Base-by-base conservation (phyloP, 2,888 invertebrate species). In the Digitonthophagus gazella region DNA sequence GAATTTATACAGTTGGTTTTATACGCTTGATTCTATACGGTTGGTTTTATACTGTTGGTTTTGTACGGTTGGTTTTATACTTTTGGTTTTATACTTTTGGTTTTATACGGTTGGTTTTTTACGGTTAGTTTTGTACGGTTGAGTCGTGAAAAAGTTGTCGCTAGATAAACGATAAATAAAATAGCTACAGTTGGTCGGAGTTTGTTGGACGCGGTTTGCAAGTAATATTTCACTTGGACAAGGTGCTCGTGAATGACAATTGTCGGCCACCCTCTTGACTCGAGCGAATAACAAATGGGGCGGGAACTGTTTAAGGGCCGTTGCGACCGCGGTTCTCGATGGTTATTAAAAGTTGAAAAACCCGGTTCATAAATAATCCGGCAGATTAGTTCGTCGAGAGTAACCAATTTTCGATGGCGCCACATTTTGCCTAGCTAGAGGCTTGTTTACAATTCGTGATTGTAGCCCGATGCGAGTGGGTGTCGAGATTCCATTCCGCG, bases 191-290 rank as follows among this genome's bases (percentile, higher is more conserved):
- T 61, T 19, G 61, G 58, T 19, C 18, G 18, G 19, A 19, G 61
- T 61, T 19, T 20, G 61, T 18, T 61, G 8, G n/a, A 20, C 18
- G 61, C 20, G 16, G 61, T 18, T 20, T n/a, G 61, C 61, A n/a
- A n/a, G 18, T n/a, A 19, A 61, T 61, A 61, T 61, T 61, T 61
- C 20, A 61, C 20, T 18, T n/a, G n/a, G 18, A 61, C 61, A 61
- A 61, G 61, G 61, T 61, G 61, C 61, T 61, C 20, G 61, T 61
- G 61, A 61, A 61, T 61, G 61, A 61, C 61, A 61, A 61, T 61
- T 61, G 61, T 61, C 20, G 61, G 20, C 19, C 61, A 5, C 19
- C n/a, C 16, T 61, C 19, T 61, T 61, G 19, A 61, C 61, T 61
- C 20, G 18, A 61, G 8, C 28, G 11, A 19, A 61, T 20, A 61